Conservation (phyloP, 2,113 vertebrate species). For the Notarius lentiginosus region DNA sequence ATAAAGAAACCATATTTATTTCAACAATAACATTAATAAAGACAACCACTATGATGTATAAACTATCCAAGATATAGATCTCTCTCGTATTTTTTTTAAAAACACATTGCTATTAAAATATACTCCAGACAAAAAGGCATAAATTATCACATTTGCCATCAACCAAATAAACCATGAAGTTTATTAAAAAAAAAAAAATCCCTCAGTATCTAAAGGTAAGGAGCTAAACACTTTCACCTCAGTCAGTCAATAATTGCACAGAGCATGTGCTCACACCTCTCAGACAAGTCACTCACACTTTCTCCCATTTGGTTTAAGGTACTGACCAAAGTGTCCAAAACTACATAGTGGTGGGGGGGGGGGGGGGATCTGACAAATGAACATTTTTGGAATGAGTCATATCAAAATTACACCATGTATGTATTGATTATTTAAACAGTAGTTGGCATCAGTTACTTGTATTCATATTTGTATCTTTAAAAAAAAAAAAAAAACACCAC, state of each 20-base stretch:
- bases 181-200: not conserved
- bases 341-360: not conserved
- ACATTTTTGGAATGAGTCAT: not conserved
- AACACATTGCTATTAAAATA: constrained; percentile 16
- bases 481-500: not conserved
- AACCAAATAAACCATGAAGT: not conserved
- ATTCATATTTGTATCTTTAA: not conserved
- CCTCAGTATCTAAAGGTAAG: not conserved
- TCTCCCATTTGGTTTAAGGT: not conserved
- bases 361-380: not conserved
- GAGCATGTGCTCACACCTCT: not conserved
- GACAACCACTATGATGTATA: constrained; percentile 17
- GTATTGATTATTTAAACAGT: not conserved
- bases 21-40: constrained; percentile 13
- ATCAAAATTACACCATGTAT: not conserved
- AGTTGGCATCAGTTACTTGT: too few species aligned
- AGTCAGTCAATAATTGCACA: not conserved
- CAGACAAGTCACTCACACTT: not conserved
- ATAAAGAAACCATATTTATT: constrained; percentile 31
- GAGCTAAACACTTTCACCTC: not conserved
- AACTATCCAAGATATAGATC: not conserved
- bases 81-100: not conserved
- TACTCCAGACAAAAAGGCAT: constrained; percentile 24
- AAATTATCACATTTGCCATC: constrained; percentile 9
- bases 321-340: not conserved